A percentile compares a stretch with the other conserved stretches of the same genome.
Evolutionary conservation across 2,888 invertebrate genomes (phyloP).

Genomic region (Diplazon laetatorius): DNA sequence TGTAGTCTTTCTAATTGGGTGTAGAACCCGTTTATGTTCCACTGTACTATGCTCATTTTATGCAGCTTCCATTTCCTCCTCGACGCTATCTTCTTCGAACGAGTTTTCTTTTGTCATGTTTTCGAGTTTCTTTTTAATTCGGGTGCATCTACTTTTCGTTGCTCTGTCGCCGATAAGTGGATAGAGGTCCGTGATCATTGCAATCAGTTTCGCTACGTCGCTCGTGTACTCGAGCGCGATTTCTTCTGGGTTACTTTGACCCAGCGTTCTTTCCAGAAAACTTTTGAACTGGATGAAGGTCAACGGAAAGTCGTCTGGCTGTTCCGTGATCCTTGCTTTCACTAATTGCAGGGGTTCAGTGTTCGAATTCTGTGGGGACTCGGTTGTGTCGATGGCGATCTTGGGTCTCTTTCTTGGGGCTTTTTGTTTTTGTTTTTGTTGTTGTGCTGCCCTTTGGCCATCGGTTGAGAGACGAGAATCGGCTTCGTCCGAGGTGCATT

Average conservation of each 20-base stretch:
- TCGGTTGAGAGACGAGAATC: no score
- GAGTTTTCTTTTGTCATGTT: background rate
- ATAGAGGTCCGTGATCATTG: slow-evolving; percentile 15
- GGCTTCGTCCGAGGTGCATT: no score
- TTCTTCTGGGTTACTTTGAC: background rate
- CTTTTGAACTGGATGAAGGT: slow-evolving; percentile 15
- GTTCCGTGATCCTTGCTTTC: slow-evolving; percentile 8
- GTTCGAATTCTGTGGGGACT: no score
- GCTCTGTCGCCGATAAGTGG: background rate
- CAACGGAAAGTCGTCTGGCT: background rate
- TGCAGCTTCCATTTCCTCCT: background rate
- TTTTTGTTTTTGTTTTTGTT: no score
- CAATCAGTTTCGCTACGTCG: background rate
- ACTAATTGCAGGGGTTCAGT: no score
- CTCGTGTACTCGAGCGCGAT: slow-evolving; percentile 16
- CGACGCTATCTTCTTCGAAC: background rate
- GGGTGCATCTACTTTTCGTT: slow-evolving; percentile 10
- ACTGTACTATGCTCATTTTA: slow-evolving; percentile 4
- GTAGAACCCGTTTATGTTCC: slow-evolving; percentile 17
- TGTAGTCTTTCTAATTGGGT: background rate
- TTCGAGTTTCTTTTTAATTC: slow-evolving; percentile 13
- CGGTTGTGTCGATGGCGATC: no score
- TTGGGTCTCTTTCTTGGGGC: no score
- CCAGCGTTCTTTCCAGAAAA: slow-evolving; percentile 21
- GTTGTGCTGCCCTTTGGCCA: no score